phyloP scores from a whole-genome alignment of 2,888 invertebrate genomes.

The Netelia virgata region DNA sequence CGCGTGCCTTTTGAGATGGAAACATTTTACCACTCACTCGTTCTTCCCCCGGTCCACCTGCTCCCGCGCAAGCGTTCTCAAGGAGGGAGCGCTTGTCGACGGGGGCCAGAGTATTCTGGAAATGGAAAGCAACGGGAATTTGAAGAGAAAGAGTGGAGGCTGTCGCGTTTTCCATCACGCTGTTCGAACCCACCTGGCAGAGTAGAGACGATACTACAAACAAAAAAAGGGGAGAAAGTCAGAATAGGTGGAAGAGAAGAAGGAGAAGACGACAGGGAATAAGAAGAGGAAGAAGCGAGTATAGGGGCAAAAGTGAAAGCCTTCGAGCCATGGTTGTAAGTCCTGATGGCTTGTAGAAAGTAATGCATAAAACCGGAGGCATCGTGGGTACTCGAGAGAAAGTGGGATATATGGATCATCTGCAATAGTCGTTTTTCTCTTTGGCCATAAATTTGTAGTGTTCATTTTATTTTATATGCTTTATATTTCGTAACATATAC shows the following conservation, averaged over 20 bases:
- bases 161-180: too few relatives aligned
- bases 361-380: too few relatives aligned
- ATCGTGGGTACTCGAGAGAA: too few relatives aligned
- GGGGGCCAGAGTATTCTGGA: slow-evolving; percentile 78
- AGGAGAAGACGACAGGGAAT: not conserved
- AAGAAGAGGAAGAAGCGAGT: not conserved
- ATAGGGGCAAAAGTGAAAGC: too few relatives aligned
- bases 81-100: slow-evolving; percentile 20
- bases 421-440: too few relatives aligned
- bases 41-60: slow-evolving; percentile 31
- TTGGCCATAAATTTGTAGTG: too few relatives aligned
- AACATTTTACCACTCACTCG: slow-evolving; percentile 80
- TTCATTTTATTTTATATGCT: too few relatives aligned
- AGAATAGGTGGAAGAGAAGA: not conserved
- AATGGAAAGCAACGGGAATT: slow-evolving; percentile 40
- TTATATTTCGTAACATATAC: too few relatives aligned
- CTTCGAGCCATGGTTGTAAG: too few relatives aligned
- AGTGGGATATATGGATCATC: too few relatives aligned
- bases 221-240: not conserved
- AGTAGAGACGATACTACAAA: slow-evolving; percentile 9
- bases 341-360: too few relatives aligned
- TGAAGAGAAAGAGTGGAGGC: too few relatives aligned
- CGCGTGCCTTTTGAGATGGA: slow-evolving; percentile 77
- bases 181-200: slow-evolving; percentile 26
- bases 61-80: slow-evolving; percentile 44